Conservation (phyloP, 2,113 vertebrate genomes). For the Anhinga anhinga region DNA sequence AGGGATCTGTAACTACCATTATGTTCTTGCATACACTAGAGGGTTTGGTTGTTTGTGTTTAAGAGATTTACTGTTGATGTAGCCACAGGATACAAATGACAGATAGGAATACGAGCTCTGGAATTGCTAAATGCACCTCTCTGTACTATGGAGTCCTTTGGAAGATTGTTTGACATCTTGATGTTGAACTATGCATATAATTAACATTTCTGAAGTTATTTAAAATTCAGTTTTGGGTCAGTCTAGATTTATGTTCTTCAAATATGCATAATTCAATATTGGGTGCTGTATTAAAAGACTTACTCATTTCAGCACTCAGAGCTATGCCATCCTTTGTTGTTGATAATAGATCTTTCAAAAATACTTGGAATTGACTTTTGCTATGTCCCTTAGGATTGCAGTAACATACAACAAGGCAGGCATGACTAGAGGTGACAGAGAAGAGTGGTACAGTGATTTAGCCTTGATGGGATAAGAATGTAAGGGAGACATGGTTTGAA, state of each 20-base stretch:
- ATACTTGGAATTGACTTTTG: not conserved
- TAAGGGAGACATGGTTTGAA: not conserved
- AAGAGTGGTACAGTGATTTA: not conserved
- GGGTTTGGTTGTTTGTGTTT: not conserved
- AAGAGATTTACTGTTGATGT: not conserved
- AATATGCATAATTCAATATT: not conserved
- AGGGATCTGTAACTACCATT: not conserved
- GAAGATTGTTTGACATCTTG: not conserved
- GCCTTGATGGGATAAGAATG: not conserved
- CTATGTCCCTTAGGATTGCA: not conserved
- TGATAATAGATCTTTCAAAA: constrained; percentile 26
- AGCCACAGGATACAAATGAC: not conserved
- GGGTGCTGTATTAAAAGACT: not conserved
- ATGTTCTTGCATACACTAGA: not conserved
- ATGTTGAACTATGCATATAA: not conserved
- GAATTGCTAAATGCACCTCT: not conserved
- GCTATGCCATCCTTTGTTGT: not conserved
- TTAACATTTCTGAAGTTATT: constrained; percentile 23
- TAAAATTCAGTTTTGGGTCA: not conserved
- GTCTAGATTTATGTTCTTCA: not conserved
- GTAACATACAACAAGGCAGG: not conserved
- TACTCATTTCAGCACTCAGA: not conserved
- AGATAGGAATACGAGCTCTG: not conserved
- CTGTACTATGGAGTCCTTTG: not conserved
- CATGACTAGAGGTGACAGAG: not conserved